phyloP scores from a whole-genome alignment of 2,888 invertebrate genomes.

The Maniola hyperantus region DNA sequence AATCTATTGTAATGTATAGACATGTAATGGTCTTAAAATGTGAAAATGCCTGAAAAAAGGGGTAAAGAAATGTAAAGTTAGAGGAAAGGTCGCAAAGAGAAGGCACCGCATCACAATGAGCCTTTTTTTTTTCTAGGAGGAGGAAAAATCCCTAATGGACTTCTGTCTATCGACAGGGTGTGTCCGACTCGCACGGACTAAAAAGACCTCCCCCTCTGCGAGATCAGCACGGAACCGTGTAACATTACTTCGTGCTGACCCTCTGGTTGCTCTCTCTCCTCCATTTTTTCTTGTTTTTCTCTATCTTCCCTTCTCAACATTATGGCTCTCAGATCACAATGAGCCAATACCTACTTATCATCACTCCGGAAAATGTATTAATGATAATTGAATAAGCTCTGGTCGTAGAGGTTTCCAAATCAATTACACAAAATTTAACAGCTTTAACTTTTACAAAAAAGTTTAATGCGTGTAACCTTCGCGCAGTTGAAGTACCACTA shows the following conservation, averaged over 20 bases:
- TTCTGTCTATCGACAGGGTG: too few species aligned
- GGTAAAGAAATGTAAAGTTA: slow-evolving; percentile 2
- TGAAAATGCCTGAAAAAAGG: neutral
- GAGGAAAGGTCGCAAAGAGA: neutral
- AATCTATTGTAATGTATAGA: neutral
- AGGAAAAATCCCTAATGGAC: too few species aligned
- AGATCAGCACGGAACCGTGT: too few species aligned
- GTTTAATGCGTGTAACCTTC: neutral
- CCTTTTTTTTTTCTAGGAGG: too few species aligned
- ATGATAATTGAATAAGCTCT: slow-evolving; percentile 11
- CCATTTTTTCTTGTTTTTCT: too few species aligned
- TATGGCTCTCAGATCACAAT: too few species aligned
- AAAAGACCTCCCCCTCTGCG: too few species aligned
- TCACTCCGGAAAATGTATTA: slow-evolving; percentile 41
- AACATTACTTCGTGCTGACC: too few species aligned
- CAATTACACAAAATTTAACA: neutral
- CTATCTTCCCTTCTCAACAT: too few species aligned
- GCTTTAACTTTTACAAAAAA: neutral
- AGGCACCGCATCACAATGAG: slow-evolving; percentile 54
- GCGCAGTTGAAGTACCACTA: neutral
- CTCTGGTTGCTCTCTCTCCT: too few species aligned
- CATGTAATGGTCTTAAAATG: neutral
- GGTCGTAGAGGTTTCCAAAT: neutral
- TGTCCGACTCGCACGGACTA: too few species aligned
- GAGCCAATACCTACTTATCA: slow-evolving; percentile 35